A percentile compares a stretch with the other conserved stretches of the same genome.
phyloP scores from a whole-genome alignment of 2,888 invertebrate genomes.

The Metallyticus violacea region DNA sequence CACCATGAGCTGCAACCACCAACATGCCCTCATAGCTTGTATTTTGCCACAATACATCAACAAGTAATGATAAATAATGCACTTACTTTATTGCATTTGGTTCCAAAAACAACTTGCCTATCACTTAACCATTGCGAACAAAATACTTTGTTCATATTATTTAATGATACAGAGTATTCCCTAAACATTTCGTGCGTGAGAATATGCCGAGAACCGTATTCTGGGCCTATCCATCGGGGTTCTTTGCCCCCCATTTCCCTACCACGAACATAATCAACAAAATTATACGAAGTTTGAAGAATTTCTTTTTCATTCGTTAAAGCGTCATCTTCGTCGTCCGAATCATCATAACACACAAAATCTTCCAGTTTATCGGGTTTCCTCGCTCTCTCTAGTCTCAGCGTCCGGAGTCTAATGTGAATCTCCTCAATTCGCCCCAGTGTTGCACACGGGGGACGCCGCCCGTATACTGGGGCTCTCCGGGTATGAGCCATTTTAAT shows the following conservation, averaged over 20 bases:
- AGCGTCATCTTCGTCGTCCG: conserved; percentile 82
- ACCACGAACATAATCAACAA: conserved; percentile 79
- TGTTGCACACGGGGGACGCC: conserved; percentile 74
- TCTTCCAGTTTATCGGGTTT: conserved; percentile 88
- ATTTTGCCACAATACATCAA: background rate
- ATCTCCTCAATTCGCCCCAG: conserved; percentile 71
- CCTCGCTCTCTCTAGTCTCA: conserved; percentile 65
- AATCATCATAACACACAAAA: conserved; percentile 85
- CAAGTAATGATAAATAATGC: background rate
- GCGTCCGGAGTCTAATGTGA: conserved; percentile 61
- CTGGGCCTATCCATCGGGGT: conserved; percentile 67
- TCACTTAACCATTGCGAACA: conserved; percentile 95
- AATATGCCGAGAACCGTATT: conserved; percentile 84
- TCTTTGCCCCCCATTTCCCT: conserved; percentile 71
- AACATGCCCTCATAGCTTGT: background rate
- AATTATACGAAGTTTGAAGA: conserved; percentile 77
- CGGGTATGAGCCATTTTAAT: conserved; percentile 67
- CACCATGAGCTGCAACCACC: conserved; percentile 70
- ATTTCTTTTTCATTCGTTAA: conserved; percentile 68
- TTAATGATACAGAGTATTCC: conserved; percentile 77
- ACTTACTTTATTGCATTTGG: conserved; percentile 91
- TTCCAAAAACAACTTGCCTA: conserved; percentile 92
- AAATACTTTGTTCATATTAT: conserved; percentile 90
- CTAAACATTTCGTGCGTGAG: conserved; percentile 86
- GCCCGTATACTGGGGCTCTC: conserved; percentile 68